A percentile compares a stretch with the other conserved stretches of the same genome.
Evolutionary conservation across 2,113 vertebrate species (phyloP).

Genomic region (Erinaceus europaeus): DNA sequence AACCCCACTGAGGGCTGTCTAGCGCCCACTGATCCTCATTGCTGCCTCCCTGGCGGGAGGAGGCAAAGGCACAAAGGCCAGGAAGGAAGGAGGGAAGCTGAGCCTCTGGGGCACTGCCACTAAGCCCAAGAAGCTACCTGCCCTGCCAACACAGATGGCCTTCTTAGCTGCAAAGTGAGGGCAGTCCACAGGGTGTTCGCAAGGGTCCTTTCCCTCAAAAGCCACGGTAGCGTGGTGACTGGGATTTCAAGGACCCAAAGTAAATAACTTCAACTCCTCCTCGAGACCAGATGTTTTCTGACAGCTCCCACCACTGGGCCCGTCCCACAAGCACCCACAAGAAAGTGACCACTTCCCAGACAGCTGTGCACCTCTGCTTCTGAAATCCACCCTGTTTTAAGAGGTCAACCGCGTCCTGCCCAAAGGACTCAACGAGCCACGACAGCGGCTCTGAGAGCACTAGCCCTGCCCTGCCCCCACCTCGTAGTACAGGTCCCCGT

Average conservation of each 20-base stretch:
- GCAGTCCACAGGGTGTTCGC: neutral
- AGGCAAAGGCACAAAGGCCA: neutral
- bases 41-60: neutral
- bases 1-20: neutral
- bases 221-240: neutral
- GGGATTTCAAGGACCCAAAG: neutral
- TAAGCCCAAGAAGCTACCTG: neutral
- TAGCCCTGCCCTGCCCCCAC: too few relatives aligned
- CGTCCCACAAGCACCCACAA: neutral
- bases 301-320: neutral
- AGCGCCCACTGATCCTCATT: neutral
- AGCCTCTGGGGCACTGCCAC: neutral
- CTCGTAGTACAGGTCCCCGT: constrained; percentile 96
- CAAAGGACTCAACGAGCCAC: too few relatives aligned
- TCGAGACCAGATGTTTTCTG: neutral
- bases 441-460: too few relatives aligned
- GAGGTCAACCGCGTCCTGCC: too few relatives aligned
- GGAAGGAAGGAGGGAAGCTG: neutral
- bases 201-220: neutral
- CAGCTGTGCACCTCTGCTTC: neutral
- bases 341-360: neutral
- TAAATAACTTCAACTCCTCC: neutral
- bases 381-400: neutral
- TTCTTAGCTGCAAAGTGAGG: neutral
- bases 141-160: neutral